Evolutionary conservation across 2,888 invertebrate species (phyloP).

Genomic region (Cantharis lateralis): DNA sequence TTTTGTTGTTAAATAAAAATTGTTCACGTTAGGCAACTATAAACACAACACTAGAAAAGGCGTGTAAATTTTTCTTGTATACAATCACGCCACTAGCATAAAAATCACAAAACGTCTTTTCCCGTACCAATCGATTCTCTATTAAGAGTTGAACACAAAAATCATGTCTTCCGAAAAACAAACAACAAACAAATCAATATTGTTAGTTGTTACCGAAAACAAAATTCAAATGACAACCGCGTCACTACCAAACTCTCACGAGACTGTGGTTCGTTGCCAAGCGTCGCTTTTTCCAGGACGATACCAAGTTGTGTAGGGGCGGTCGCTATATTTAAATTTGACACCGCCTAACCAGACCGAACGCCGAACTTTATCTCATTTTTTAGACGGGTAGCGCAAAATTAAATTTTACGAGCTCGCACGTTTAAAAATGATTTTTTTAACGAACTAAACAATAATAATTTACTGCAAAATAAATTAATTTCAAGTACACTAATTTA

Average conservation of each 20-base stretch:
- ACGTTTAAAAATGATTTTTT: neutral
- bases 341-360: constrained; percentile 2
- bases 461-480: neutral
- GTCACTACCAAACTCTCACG: constrained; percentile 16
- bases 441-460: neutral
- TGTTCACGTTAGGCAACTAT: constrained; percentile 31
- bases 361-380: neutral
- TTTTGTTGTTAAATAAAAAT: constrained; percentile 29
- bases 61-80: constrained; percentile 21
- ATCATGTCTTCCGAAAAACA: neutral
- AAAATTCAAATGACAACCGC: constrained; percentile 1
- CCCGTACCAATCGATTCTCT: neutral
- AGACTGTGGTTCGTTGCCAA: constrained; percentile 31
- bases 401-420: neutral
- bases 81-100: constrained; percentile 15
- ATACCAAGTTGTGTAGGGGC: constrained; percentile 30
- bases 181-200: neutral
- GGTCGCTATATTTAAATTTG: constrained; percentile 26
- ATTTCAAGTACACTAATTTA: neutral
- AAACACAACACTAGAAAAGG: constrained; percentile 22
- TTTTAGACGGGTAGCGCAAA: neutral
- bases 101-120: neutral
- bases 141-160: neutral
- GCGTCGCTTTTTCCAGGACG: constrained; percentile 30
- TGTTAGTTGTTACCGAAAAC: neutral